Conservation (phyloP, 2,113 vertebrate species). For the Antidorcas marsupialis region DNA sequence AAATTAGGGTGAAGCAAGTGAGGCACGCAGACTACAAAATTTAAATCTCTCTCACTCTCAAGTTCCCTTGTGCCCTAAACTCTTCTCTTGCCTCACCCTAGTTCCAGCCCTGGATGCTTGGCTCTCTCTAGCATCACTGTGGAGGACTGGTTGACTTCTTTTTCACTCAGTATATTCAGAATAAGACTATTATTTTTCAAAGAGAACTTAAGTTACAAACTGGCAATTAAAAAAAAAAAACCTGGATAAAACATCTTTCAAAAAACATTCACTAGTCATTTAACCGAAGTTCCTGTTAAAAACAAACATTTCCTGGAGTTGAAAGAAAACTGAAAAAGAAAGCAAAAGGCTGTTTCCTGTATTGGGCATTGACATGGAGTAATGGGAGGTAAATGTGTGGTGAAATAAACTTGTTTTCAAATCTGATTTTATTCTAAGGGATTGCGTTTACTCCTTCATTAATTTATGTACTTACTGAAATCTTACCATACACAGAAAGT, state of each 20-base stretch:
- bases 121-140: background rate
- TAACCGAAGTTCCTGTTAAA: background rate
- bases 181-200: background rate
- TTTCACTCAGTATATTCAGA: background rate
- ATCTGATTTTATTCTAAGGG: background rate
- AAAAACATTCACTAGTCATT: background rate
- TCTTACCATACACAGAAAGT: background rate
- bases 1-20: no score
- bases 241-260: background rate
- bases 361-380: fast-evolving
- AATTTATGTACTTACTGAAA: background rate
- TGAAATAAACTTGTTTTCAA: background rate
- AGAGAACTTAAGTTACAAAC: background rate
- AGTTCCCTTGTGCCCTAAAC: no score
- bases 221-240: background rate
- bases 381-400: background rate
- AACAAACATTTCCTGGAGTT: background rate
- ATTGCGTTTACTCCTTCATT: background rate
- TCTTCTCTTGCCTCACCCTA: no score
- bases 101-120: no score
- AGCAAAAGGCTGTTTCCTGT: background rate
- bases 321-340: background rate
- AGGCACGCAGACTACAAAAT: no score
- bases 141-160: no score
- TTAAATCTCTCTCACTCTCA: no score